phyloP scores from a whole-genome alignment of 1,140 invertebrate species.

The Danaus plexippus region DNA sequence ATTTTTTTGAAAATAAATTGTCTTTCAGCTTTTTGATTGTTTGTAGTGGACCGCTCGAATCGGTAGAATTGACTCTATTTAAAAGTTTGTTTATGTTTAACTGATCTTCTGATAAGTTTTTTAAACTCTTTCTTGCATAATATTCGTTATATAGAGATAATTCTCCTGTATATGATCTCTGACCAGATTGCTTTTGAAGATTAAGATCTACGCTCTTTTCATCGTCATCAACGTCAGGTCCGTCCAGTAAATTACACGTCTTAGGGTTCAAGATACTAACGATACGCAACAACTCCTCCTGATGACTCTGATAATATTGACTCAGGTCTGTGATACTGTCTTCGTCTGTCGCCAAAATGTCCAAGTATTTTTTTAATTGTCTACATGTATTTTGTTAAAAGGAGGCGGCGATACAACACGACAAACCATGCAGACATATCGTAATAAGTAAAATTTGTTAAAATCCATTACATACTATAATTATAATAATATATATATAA shows the following conservation, averaged over 20 bases:
- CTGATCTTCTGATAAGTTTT: conserved; percentile 57
- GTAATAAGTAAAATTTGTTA: conserved; percentile 49
- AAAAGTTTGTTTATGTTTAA: conserved; percentile 51
- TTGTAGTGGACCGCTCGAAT: conserved; percentile 42
- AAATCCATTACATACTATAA: conserved; percentile 19
- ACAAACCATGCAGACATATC: conserved; percentile 67
- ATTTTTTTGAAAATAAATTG: conserved; percentile 46
- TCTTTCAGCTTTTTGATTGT: conserved; percentile 57
- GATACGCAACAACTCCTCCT: conserved; percentile 52
- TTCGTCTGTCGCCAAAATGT: conserved; percentile 67
- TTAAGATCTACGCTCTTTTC: conserved; percentile 45
- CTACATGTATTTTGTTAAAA: conserved; percentile 37
- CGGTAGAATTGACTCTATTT: conserved; percentile 38
- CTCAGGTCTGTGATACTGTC: conserved; percentile 52
- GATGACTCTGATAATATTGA: conserved; percentile 56
- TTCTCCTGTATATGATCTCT: conserved; percentile 48
- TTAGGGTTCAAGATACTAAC: conserved; percentile 55
- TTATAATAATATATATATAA: conserved; percentile 22
- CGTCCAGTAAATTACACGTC: conserved; percentile 47
- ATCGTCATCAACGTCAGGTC: conserved; percentile 55
- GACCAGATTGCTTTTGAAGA: conserved; percentile 26
- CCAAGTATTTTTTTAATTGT: conserved; percentile 69
- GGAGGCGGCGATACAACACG: conserved; percentile 28
- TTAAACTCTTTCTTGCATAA: conserved; percentile 46
- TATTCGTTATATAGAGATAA: conserved; percentile 55